Conservation (phyloP, 2,113 vertebrate genomes). For the Ptilonorhynchus violaceus region DNA sequence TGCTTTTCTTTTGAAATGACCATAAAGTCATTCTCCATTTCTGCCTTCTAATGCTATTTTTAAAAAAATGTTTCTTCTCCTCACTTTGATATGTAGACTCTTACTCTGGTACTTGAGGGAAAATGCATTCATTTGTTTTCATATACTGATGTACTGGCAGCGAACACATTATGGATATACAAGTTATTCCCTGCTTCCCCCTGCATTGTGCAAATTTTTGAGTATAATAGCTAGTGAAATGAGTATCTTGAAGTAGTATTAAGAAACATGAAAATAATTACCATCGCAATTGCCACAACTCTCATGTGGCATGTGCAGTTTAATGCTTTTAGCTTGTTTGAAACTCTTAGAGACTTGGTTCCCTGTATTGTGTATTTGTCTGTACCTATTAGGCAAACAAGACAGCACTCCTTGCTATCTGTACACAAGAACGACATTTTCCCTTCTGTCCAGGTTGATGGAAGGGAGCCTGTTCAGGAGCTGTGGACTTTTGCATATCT, state of each 20-base stretch:
- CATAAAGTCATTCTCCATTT: background rate
- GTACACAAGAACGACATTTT: background rate
- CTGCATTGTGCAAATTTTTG: background rate
- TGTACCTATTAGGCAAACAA: background rate
- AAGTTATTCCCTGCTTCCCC: background rate
- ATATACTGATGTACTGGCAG: background rate
- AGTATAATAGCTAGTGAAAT: slow-evolving; percentile 14
- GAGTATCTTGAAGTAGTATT: background rate
- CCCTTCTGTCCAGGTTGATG: background rate
- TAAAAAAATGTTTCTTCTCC: background rate
- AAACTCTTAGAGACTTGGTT: background rate
- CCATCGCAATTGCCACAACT: background rate
- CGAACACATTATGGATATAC: background rate
- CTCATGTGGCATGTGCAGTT: background rate
- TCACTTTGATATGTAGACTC: background rate
- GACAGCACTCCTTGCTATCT: background rate
- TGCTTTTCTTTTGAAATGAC: background rate
- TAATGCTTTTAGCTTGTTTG: background rate
- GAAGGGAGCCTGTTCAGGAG: background rate
- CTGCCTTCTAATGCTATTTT: background rate
- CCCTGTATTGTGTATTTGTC: background rate
- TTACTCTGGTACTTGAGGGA: background rate
- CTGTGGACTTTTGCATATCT: background rate
- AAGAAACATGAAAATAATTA: slow-evolving; percentile 20
- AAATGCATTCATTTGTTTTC: slow-evolving; percentile 29